A percentile compares a stretch with the other conserved stretches of the same genome.
These are phyloP conservation scores for Cinclus mexicanus DNA, from an alignment of 2,113 vertebrate genomes.

Conservation along the genomic window DNA sequence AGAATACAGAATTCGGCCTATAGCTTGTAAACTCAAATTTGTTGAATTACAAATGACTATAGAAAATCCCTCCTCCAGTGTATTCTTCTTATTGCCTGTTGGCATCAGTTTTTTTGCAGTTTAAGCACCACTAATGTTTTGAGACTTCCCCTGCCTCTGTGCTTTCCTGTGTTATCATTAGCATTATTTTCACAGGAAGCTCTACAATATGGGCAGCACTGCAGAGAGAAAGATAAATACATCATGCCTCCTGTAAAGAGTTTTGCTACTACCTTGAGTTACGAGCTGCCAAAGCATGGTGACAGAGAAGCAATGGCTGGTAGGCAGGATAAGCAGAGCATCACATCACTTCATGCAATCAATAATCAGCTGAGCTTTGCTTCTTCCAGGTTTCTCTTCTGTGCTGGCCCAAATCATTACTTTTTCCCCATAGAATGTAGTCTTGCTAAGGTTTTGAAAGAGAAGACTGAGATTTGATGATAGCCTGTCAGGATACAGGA, in stretches of 20 bases:
- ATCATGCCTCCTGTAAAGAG: background rate
- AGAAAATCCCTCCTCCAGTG: background rate
- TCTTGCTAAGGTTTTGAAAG: background rate
- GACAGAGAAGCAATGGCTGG: background rate
- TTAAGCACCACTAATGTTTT: background rate
- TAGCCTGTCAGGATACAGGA: background rate
- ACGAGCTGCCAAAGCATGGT: background rate
- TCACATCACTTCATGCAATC: background rate
- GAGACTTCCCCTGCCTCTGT: background rate
- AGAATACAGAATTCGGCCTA: background rate
- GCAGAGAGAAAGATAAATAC: background rate
- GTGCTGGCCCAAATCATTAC: background rate
- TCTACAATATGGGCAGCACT: background rate
- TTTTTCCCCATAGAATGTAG: background rate
- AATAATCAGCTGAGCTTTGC: background rate
- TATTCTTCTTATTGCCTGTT: slow-evolving; percentile 10
- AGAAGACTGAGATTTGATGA: background rate
- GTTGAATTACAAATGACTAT: background rate
- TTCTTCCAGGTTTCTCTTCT: background rate
- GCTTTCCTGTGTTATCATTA: background rate
- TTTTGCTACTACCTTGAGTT: background rate
- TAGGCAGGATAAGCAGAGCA: background rate
- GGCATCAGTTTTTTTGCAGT: background rate
- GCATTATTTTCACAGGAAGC: background rate
- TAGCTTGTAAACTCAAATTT: background rate